Evolutionary conservation across 2,113 vertebrate species (phyloP).

Genomic region (Isurus oxyrinchus): DNA sequence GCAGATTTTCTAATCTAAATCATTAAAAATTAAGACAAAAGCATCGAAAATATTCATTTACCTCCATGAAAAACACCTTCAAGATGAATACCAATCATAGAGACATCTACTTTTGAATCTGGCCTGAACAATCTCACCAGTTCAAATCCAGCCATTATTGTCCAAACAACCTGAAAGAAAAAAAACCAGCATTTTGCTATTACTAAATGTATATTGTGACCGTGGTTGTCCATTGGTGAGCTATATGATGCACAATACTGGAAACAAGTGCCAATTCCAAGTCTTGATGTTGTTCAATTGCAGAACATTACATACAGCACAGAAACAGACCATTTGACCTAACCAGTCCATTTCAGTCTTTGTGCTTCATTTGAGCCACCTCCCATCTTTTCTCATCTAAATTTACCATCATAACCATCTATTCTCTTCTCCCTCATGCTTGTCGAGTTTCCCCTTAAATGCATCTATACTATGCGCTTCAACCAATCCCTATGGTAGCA

Average conservation of each 20-base stretch:
- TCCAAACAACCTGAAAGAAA: not conserved
- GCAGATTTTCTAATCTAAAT: not conserved
- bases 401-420: too few relatives aligned
- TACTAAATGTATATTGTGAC: not conserved
- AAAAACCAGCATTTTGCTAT: not conserved
- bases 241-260: not conserved
- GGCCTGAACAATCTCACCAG: slow-evolving; percentile 26
- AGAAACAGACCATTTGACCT: too few relatives aligned
- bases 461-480: too few relatives aligned
- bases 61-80: not conserved
- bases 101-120: slow-evolving; percentile 13
- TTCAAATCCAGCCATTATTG: slow-evolving; percentile 32
- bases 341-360: too few relatives aligned
- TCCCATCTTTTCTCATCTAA: too few relatives aligned
- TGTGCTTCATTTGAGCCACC: too few relatives aligned
- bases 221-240: not conserved
- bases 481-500: too few relatives aligned
- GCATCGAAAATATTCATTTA: not conserved
- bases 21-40: not conserved
- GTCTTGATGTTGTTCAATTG: not conserved
- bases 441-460: too few relatives aligned
- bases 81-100: slow-evolving; percentile 3
- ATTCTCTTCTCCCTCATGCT: too few relatives aligned
- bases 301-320: too few relatives aligned
- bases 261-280: not conserved